phyloP scores from a whole-genome alignment of 1,140 invertebrate genomes.

The Steinernema khuongi region DNA sequence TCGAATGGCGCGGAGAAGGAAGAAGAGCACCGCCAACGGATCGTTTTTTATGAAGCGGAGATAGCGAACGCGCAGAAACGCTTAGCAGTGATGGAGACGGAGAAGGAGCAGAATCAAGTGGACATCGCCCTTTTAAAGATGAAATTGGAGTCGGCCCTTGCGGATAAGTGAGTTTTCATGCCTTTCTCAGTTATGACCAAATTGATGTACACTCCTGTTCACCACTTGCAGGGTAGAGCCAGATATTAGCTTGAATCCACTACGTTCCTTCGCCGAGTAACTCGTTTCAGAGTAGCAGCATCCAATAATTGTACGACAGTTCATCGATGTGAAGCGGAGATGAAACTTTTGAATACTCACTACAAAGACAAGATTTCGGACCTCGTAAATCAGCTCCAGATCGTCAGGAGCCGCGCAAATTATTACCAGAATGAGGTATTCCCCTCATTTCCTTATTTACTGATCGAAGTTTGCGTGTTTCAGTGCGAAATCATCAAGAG shows the following conservation, averaged over 20 bases:
- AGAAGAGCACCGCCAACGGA: background rate
- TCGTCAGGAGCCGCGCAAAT: background rate
- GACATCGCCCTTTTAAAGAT: background rate
- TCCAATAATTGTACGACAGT: background rate
- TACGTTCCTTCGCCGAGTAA: too few species aligned
- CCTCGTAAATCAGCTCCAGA: background rate
- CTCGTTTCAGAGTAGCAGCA: too few species aligned
- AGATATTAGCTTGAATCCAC: too few species aligned
- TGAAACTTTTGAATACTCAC: background rate
- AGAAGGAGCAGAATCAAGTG: constrained; percentile 8
- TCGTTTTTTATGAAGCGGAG: constrained; percentile 4
- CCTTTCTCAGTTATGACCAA: background rate
- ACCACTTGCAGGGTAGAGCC: too few species aligned
- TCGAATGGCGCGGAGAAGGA: background rate
- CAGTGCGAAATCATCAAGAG: background rate
- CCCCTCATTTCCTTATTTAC: background rate
- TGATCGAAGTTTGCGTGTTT: background rate
- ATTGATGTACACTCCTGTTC: too few species aligned
- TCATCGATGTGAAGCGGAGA: background rate
- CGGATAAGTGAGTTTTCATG: background rate
- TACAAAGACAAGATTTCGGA: background rate
- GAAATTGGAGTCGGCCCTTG: background rate
- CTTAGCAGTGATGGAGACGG: background rate
- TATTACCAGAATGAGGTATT: background rate
- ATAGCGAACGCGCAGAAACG: background rate